Evolutionary conservation across 1,140 invertebrate genomes (phyloP).

Genomic region (Hycleus cichorii): DNA sequence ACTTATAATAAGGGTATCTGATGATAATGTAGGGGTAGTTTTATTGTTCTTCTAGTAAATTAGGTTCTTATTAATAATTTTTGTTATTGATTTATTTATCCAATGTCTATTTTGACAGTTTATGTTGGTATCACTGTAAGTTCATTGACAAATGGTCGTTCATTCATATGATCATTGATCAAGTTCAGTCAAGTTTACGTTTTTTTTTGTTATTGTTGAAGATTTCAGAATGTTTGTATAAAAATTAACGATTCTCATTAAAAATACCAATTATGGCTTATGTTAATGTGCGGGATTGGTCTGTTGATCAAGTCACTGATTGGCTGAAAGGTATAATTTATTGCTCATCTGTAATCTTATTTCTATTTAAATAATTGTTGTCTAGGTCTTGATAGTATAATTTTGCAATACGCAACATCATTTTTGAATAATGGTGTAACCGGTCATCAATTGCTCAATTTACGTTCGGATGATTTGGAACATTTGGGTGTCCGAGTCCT

Average conservation of each 20-base stretch:
- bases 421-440: conserved; percentile 75
- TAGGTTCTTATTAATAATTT: too few relatives aligned
- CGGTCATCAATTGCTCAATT: conserved; percentile 72
- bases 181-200: neutral
- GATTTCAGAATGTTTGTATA: neutral
- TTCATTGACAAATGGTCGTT: neutral
- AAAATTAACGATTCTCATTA: neutral
- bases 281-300: conserved; percentile 87
- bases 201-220: neutral
- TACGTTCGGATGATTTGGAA: conserved; percentile 79
- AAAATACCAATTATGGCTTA: conserved; percentile 56
- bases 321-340: conserved; percentile 74
- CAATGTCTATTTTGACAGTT: too few relatives aligned
- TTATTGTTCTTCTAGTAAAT: too few relatives aligned
- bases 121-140: too few relatives aligned
- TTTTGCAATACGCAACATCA: conserved; percentile 72
- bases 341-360: neutral
- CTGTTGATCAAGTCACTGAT: conserved; percentile 85
- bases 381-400: conserved; percentile 71
- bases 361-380: too few relatives aligned
- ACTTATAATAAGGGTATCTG: too few relatives aligned
- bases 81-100: too few relatives aligned
- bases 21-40: too few relatives aligned
- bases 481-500: conserved; percentile 75
- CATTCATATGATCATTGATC: neutral